phyloP scores from a whole-genome alignment of 1,140 invertebrate species.

The Cyclargus thomasi region DNA sequence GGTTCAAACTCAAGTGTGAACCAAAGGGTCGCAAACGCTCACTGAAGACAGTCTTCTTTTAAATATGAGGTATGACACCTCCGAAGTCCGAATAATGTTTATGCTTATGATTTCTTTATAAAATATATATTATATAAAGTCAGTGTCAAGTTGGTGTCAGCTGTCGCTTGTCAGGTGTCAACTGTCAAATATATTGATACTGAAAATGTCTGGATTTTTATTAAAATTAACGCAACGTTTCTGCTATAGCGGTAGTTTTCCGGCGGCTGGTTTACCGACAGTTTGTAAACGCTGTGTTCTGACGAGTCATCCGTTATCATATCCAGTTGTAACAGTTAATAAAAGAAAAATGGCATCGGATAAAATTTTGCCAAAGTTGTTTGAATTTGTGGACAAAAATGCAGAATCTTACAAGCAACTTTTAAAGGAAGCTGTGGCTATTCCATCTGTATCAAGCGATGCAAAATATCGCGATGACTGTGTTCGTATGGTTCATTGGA shows the following conservation, averaged over 20 bases:
- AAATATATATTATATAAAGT: too few relatives aligned
- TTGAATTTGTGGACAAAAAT: constrained; percentile 87
- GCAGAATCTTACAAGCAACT: constrained; percentile 85
- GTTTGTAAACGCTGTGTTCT: not conserved
- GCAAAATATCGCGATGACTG: constrained; percentile 85
- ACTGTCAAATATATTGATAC: constrained; percentile 17
- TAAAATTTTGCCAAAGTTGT: constrained; percentile 57
- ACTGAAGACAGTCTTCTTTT: too few relatives aligned
- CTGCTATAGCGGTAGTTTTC: constrained; percentile 36
- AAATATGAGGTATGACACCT: too few relatives aligned
- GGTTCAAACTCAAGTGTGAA: too few relatives aligned
- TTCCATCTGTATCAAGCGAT: constrained; percentile 96
- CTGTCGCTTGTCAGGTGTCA: constrained; percentile 15
- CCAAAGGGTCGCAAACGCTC: too few relatives aligned
- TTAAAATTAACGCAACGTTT: constrained; percentile 22
- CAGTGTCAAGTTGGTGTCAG: not conserved
- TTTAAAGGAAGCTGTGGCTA: constrained; percentile 91
- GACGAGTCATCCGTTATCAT: not conserved
- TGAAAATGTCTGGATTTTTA: constrained; percentile 22
- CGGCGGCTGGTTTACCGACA: constrained; percentile 21
- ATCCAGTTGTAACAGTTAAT: constrained; percentile 9
- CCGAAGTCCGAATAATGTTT: too few relatives aligned
- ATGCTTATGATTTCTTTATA: too few relatives aligned
- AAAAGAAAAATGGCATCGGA: constrained; percentile 53
- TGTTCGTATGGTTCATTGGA: constrained; percentile 84